Conservation (phyloP, 2,113 vertebrate species). For the Urocynchramus pylzowi region DNA sequence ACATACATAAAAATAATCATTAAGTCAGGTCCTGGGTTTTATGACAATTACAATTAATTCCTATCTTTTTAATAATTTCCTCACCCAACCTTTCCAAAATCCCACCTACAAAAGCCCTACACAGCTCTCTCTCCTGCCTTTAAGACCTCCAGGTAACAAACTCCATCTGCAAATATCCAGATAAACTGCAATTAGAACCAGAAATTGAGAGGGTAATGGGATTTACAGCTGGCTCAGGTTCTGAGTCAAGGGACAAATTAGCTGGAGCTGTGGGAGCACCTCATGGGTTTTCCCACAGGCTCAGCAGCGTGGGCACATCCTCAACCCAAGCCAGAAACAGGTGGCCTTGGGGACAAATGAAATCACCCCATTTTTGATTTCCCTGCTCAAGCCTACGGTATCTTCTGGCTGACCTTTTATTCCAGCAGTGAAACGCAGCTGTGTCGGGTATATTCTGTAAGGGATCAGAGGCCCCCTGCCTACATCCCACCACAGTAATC, state of each 20-base stretch:
- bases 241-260: neutral
- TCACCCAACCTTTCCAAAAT: neutral
- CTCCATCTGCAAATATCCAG: neutral
- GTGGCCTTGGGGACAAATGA: neutral
- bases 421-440: accelerated
- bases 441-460: accelerated
- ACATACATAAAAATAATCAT: neutral
- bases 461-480: neutral
- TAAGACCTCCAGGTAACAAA: neutral
- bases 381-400: accelerated
- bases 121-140: neutral
- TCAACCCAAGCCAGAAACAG: neutral
- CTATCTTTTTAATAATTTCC: neutral
- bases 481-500: neutral
- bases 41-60: neutral
- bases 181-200: neutral
- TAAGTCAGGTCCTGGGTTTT: neutral
- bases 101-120: neutral
- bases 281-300: neutral
- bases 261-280: neutral
- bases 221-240: neutral
- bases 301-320: neutral
- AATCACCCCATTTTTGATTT: neutral
- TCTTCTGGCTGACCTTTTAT: neutral
- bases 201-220: neutral